Base-by-base conservation (phyloP, 2,888 invertebrate species). In the Magallana nippona region DNA sequence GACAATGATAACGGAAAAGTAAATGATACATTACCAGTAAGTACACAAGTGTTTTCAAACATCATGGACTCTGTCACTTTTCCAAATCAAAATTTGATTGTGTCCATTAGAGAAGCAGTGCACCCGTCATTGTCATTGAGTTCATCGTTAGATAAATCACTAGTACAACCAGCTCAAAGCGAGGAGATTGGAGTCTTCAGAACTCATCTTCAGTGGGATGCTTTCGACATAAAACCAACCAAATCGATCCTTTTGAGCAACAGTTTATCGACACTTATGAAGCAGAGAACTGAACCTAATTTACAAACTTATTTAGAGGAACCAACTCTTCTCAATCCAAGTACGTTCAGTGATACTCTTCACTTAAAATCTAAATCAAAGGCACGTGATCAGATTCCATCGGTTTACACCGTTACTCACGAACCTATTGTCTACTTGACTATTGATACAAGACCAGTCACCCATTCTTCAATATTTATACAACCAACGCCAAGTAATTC, bases 121-220 rank as follows among this genome's bases (percentile, higher is more conserved):
- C 71, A 15, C 15, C 22, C 2, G 13, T 32, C 71, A 32, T 71
- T 27, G 8, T 63, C 63, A 22, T 15, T 11, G 32, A 71, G 27
- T 10, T 71, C 32, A 13, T 22, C 71, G 32, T 71, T 27, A 22
- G 27, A 15, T 15, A 27, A 13, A 13, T 71, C 71, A 32, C 11
- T 15, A 27, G 27, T 71, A 27, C 13, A 71, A 71, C 71, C 71
- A 71, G 8, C 15, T 71, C 71, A 22, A 27, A 27, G 13, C 32
- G 27, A 27, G 13, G 71, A 71, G 5, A 27, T 71, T 27, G 71
- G 71, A 32, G 71, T 32, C 15, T 71, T 71, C 32, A 15, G 13
- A 71, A 71, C 71, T 32, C 13, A 71, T 27, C 19, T 71, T 71
- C 71, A 22, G 15, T 71, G 71, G 71, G 71, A 71, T 71, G 71